Percentiles rank a stretch among this genome's conserved stretches.
Conservation (phyloP, 2,797 vertebrate genomes). For the Cyclura pinguis region DNA sequence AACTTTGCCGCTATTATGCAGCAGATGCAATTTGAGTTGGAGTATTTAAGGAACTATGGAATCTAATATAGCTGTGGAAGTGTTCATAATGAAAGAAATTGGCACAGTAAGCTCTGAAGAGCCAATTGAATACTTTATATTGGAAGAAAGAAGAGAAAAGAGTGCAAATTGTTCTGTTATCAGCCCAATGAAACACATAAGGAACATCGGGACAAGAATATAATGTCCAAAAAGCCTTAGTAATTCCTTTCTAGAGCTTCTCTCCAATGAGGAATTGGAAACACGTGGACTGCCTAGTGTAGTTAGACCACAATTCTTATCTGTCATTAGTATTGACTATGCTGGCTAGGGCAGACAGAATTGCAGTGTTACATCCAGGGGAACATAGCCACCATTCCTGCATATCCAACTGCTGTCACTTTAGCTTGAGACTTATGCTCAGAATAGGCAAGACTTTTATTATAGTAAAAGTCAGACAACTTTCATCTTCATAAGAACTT, state of each 20-base stretch:
- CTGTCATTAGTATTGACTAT: neutral
- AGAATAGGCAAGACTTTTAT: neutral
- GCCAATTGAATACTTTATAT: neutral
- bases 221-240: neutral
- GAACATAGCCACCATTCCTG: neutral
- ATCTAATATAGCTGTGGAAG: neutral
- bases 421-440: neutral
- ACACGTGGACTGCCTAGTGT: neutral
- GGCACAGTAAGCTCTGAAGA: neutral
- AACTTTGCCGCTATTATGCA: neutral
- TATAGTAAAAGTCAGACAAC: neutral
- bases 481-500: neutral
- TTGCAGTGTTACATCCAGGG: no score
- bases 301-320: neutral
- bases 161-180: neutral
- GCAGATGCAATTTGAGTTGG: neutral
- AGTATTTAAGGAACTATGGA: slow-evolving; percentile 4
- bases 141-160: neutral
- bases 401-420: no score
- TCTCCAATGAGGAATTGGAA: neutral
- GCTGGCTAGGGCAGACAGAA: neutral
- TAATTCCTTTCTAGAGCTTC: neutral
- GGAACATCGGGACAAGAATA: neutral
- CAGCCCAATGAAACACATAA: neutral
- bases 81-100: slow-evolving; percentile 19